Evolutionary conservation across 2,888 invertebrate genomes (phyloP).

Genomic region (Apamea crenata): DNA sequence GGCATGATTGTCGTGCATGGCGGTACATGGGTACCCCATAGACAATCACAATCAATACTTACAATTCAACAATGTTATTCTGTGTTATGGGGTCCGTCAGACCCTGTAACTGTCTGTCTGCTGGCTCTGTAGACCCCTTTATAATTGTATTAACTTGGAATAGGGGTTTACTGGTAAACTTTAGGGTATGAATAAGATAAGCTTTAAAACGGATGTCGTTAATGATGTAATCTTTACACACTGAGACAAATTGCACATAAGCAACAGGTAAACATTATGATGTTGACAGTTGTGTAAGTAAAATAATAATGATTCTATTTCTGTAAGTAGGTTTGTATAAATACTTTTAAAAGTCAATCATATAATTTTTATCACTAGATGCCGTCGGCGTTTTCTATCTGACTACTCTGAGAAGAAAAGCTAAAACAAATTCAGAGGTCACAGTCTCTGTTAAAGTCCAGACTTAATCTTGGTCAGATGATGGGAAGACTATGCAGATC

Average conservation of each 20-base stretch:
- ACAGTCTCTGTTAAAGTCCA: neutral
- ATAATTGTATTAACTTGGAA: slow-evolving; percentile 58
- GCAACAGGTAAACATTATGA: neutral
- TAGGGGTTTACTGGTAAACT: slow-evolving; percentile 21
- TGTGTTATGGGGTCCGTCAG: slow-evolving; percentile 49
- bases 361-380: neutral
- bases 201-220: neutral
- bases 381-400: neutral
- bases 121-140: slow-evolving; percentile 35
- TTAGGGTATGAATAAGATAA: slow-evolving; percentile 30
- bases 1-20: neutral
- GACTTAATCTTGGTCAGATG: no score
- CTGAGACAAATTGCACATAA: neutral
- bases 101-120: slow-evolving; percentile 45
- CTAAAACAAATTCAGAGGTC: neutral
- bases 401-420: neutral
- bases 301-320: neutral
- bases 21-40: neutral
- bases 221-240: neutral
- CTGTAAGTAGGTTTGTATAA: neutral
- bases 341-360: neutral
- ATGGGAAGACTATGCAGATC: no score
- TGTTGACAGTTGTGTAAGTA: neutral
- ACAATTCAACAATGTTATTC: slow-evolving; percentile 23
- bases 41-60: slow-evolving; percentile 44